Percentiles rank a stretch among this genome's conserved stretches.
phyloP scores from a whole-genome alignment of 2,113 vertebrate species.

The Tympanuchus pallidicinctus region DNA sequence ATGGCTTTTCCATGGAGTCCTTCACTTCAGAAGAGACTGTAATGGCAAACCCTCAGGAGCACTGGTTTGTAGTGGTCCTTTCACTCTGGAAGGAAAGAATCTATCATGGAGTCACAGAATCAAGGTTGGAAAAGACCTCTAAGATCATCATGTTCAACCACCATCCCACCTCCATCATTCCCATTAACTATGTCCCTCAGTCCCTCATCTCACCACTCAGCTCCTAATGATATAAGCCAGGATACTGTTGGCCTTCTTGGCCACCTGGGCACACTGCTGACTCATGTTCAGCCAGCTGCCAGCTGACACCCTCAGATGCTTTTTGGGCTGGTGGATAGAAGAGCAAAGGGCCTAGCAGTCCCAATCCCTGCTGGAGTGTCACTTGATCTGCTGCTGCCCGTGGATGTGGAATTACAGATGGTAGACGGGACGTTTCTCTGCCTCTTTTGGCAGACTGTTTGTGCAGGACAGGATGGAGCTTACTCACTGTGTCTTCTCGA shows the following conservation, averaged over 20 bases:
- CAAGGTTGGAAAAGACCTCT: too few relatives aligned
- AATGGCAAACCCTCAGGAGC: background rate
- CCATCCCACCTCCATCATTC: too few relatives aligned
- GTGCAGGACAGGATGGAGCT: background rate
- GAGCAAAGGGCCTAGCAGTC: background rate
- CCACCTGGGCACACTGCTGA: too few relatives aligned
- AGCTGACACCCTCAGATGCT: too few relatives aligned
- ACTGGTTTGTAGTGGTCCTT: background rate
- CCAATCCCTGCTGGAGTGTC: fast-evolving
- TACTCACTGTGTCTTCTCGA: constrained; percentile 30
- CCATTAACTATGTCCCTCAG: too few relatives aligned
- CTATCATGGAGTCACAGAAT: too few relatives aligned
- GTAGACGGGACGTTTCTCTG: background rate
- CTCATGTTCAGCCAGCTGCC: too few relatives aligned
- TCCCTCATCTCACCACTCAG: too few relatives aligned
- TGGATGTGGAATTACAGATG: fast-evolving
- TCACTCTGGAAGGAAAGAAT: background rate
- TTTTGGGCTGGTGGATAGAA: background rate
- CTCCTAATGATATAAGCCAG: too few relatives aligned
- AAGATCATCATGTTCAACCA: too few relatives aligned
- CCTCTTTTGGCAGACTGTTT: fast-evolving
- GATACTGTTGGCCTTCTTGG: too few relatives aligned
- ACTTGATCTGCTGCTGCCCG: background rate
- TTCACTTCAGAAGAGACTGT: constrained; percentile 27
- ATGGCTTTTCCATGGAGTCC: background rate